Evolutionary conservation across 1,140 invertebrate species (phyloP).

Genomic region (Brachionus koreanus): DNA sequence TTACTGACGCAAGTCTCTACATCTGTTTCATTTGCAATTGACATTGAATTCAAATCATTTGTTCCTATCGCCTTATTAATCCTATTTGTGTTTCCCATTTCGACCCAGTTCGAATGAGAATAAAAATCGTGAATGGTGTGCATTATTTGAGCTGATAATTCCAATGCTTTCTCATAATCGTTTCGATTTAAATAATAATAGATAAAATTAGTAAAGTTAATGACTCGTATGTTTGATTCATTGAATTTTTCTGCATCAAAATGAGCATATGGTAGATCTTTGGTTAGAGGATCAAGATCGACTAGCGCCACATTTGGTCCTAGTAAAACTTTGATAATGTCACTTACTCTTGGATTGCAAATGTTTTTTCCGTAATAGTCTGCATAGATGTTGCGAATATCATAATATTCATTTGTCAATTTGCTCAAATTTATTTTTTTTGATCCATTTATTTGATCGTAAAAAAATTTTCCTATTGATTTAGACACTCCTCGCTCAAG

Average conservation of each 20-base stretch:
- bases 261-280: slow-evolving; percentile 19
- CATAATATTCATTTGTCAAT: neutral
- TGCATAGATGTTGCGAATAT: neutral
- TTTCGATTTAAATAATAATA: neutral
- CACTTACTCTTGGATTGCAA: neutral
- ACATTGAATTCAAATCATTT: neutral
- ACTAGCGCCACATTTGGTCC: neutral
- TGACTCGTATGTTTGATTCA: slow-evolving; percentile 3
- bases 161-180: neutral
- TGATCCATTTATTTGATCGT: neutral
- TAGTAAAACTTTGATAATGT: neutral
- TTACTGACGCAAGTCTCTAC: neutral
- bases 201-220: neutral
- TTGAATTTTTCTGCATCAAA: slow-evolving; percentile 28
- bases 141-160: neutral
- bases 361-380: neutral
- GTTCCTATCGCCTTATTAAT: neutral
- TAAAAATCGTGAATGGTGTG: slow-evolving; percentile 45
- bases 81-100: slow-evolving; percentile 7
- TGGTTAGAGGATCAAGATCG: slow-evolving; percentile 18
- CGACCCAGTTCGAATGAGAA: slow-evolving; percentile 41
- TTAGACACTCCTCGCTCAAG: neutral
- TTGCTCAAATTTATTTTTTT: neutral
- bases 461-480: neutral
- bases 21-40: neutral